Evolutionary conservation across 2,888 invertebrate species (phyloP).

Genomic region (Heteropelma amictum): DNA sequence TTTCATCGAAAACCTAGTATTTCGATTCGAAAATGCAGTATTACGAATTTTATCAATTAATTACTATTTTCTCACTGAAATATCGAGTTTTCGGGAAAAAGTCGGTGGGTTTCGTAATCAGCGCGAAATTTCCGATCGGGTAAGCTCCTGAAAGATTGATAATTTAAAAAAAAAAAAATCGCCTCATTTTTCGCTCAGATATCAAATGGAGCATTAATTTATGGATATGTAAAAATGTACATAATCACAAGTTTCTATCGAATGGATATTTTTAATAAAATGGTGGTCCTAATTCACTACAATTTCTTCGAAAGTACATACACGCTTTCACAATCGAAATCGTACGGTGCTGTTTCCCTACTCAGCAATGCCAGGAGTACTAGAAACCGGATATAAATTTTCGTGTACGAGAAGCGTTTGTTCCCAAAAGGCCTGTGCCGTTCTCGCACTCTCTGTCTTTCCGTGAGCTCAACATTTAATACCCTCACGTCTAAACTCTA

Average conservation of each 20-base stretch:
- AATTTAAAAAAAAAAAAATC: no score
- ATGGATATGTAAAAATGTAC: no score
- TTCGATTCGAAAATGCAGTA: no score
- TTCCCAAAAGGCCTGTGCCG: conserved; percentile 1
- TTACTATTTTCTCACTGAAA: no score
- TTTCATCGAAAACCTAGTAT: no score
- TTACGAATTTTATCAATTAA: no score
- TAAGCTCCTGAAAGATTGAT: no score
- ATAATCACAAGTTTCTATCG: not conserved
- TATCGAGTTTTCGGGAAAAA: no score
- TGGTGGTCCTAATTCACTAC: not conserved
- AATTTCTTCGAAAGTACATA: not conserved
- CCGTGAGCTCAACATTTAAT: conserved; percentile 2
- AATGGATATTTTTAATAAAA: not conserved
- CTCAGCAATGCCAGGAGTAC: conserved; percentile 16
- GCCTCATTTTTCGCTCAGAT: no score
- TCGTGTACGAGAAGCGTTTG: conserved; percentile 28
- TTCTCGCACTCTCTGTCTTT: conserved; percentile 8
- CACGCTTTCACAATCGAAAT: conserved; percentile 6
- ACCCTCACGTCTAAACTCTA: not conserved
- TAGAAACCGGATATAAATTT: conserved; percentile 46
- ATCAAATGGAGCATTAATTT: not conserved
- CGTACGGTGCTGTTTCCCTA: not conserved
- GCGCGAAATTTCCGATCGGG: no score
- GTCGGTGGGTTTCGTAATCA: no score